phyloP scores from a whole-genome alignment of 2,797 vertebrate species.

The Saxicola maurus region DNA sequence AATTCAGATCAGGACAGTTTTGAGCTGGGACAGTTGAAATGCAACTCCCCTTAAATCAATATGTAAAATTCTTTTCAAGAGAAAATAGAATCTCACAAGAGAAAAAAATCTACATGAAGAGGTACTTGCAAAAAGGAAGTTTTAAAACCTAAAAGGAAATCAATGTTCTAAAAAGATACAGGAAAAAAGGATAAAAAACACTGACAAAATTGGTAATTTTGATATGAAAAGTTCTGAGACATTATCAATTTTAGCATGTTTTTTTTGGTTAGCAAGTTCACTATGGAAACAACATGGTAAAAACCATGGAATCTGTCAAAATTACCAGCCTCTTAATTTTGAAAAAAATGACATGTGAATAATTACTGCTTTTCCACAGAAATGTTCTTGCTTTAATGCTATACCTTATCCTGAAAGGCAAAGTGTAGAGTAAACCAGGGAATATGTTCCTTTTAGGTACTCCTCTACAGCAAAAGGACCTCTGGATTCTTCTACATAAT shows the following conservation, averaged over 20 bases:
- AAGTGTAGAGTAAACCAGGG: background rate
- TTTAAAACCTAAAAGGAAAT: background rate
- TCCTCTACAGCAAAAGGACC: background rate
- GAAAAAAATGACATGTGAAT: background rate
- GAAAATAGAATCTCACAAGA: background rate
- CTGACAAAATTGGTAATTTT: background rate
- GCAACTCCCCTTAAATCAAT: background rate
- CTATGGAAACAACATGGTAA: background rate
- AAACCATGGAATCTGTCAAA: background rate
- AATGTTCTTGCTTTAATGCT: background rate
- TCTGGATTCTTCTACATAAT: background rate
- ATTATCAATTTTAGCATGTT: accelerated
- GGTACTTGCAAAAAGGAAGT: background rate
- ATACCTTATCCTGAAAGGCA: background rate
- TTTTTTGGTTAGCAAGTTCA: background rate
- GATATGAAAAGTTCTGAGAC: background rate
- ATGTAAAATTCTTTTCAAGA: background rate
- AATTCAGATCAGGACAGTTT: background rate
- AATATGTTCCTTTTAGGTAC: background rate
- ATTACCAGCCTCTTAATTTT: background rate
- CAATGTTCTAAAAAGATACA: background rate
- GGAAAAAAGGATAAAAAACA: background rate
- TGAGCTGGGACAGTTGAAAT: background rate
- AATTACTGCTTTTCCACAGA: background rate
- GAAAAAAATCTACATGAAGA: background rate